Evolutionary conservation across 2,113 vertebrate species (phyloP), one percentile per base, ranked within the genome.

Genomic region (Prinia subflava): DNA sequence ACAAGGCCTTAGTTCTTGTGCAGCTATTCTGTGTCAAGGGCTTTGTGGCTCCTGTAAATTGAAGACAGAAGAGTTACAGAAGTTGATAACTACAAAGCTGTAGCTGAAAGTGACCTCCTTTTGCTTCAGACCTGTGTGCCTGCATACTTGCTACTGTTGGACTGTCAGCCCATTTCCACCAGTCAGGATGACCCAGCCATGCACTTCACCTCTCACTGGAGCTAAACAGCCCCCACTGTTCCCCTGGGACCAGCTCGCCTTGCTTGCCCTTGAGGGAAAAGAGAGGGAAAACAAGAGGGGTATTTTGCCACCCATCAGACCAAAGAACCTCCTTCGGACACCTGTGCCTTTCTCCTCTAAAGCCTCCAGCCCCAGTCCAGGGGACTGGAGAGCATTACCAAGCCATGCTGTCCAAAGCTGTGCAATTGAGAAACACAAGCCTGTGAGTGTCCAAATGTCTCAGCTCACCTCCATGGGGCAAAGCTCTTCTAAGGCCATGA

Each of bases 401-500:
- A 65, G 30, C 44, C 3, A 0, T 14, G 20, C 1, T 2, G 28
- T 37, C 39, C 77, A 41, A 57, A 63, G 47, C 44, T 50, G 50
- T 21, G 52, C 42, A 27, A n/a, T 11, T 28, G 28, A 25, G 47
- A 71, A 70, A 79, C 31, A 33, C 3, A 15, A 27, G 35, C 17
- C 33, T 11, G 0, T 42, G 31, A 16, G 16, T 10, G 41, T 8
- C 56, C 1, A 0, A 47, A 37, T 9, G 24, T 27, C 75, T 57
- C 6, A 0, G n/a, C 17, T 37, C 62, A 11, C 31, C 60, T 63
- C 69, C 7, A 41, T 1, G 41, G 49, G n/a, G 9, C 53, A 73
- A 47, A 0, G 0, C 17, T 60, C 15, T 21, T 22, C 21, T 6
- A 63, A 80, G 47, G 53, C 22, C 35, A 13, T 3, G 28, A 52